phyloP scores from a whole-genome alignment of 2,797 vertebrate genomes.

The Otus scops region DNA sequence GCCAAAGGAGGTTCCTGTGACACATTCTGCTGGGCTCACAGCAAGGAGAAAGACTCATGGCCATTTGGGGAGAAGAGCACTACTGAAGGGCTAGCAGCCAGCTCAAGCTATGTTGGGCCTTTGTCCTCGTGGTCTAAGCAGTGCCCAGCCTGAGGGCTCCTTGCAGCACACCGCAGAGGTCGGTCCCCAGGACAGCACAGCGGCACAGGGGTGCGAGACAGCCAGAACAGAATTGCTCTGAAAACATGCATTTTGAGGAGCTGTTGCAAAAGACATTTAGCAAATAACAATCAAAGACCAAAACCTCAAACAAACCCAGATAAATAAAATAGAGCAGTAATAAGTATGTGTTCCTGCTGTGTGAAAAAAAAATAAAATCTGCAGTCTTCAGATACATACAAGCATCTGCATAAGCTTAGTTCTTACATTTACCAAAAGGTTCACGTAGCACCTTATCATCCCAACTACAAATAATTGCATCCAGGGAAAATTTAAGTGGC shows the following conservation, averaged over 20 bases:
- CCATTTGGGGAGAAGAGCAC: neutral
- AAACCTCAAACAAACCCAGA: neutral
- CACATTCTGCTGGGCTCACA: neutral
- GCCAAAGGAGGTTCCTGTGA: neutral
- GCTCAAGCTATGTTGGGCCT: fast-evolving
- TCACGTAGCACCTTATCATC: conserved; percentile 2
- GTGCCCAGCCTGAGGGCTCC: neutral
- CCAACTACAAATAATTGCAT: conserved; percentile 23
- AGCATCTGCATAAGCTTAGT: neutral
- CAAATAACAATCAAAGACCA: neutral
- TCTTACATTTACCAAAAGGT: conserved; percentile 20
- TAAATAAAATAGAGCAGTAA: neutral
- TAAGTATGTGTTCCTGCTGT: neutral
- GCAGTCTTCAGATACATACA: neutral
- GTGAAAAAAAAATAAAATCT: neutral
- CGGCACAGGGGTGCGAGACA: neutral
- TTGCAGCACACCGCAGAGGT: fast-evolving
- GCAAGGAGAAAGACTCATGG: neutral
- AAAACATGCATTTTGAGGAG: neutral
- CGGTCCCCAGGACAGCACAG: neutral
- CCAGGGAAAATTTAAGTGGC: conserved; percentile 21
- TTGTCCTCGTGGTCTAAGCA: neutral
- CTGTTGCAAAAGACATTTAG: neutral
- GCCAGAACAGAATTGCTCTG: neutral
- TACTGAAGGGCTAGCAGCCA: neutral